Conservation (phyloP, 2,797 vertebrate genomes). For the Choloepus didactylus region DNA sequence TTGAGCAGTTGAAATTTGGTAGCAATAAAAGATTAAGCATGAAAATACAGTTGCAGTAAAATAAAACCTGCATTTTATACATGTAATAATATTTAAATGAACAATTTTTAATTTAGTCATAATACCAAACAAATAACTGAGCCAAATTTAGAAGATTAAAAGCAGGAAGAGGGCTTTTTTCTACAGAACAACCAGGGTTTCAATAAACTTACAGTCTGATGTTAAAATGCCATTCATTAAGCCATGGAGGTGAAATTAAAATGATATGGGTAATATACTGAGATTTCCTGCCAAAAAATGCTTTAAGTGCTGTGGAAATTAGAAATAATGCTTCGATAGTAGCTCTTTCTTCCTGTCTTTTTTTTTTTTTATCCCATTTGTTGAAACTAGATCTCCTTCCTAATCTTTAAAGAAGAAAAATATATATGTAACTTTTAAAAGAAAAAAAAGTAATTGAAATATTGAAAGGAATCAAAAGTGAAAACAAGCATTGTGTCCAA, state of each 20-base stretch:
- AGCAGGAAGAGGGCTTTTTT: neutral
- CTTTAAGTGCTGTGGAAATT: neutral
- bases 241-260: conserved; percentile 12
- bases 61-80: conserved; percentile 53
- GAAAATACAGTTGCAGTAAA: conserved; percentile 66
- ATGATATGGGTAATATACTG: neutral
- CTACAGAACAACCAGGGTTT: neutral
- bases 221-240: neutral
- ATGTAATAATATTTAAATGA: conserved; percentile 59
- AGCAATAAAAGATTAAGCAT: conserved; percentile 66
- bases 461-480: neutral
- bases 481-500: neutral
- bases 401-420: neutral
- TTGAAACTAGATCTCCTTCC: neutral
- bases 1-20: conserved; percentile 53
- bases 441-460: neutral
- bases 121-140: conserved; percentile 62
- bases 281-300: conserved; percentile 13
- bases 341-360: neutral
- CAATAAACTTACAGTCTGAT: conserved; percentile 25
- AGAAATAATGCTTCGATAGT: neutral
- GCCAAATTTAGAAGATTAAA: conserved; percentile 22
- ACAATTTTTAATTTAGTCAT: conserved; percentile 53
- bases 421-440: neutral
- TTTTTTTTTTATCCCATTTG: neutral